These are phyloP conservation scores for Xenopus petersii DNA, from an alignment of 2,797 vertebrate genomes.

Conservation along the genomic window DNA sequence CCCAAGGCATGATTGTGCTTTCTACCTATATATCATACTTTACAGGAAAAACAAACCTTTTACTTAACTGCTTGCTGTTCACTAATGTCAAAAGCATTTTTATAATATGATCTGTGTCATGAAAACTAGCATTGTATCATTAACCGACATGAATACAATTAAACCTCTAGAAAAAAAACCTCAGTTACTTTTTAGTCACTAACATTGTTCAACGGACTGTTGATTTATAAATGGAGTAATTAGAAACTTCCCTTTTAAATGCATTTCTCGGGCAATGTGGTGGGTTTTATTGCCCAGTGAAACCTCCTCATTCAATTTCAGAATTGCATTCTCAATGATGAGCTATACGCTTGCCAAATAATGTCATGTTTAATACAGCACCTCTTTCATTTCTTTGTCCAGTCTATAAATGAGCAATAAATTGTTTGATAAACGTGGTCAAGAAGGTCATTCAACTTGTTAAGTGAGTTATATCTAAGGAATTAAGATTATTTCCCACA, in stretches of 20 bases:
- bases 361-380: conserved; percentile 80
- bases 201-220: conserved; percentile 89
- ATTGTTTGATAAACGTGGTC: conserved; percentile 74
- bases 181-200: conserved; percentile 75
- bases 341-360: conserved; percentile 74
- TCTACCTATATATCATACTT: conserved; percentile 59
- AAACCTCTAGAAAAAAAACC: not conserved
- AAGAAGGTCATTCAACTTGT: conserved; percentile 70
- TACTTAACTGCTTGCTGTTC: conserved; percentile 62
- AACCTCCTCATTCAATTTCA: conserved; percentile 94
- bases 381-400: conserved; percentile 72
- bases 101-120: not conserved
- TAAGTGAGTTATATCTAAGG: conserved; percentile 66
- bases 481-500: conserved; percentile 60
- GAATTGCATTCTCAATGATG: conserved; percentile 96
- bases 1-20: conserved; percentile 75
- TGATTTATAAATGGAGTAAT: conserved; percentile 98
- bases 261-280: conserved; percentile 74
- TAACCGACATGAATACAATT: not conserved
- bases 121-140: not conserved
- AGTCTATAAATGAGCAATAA: conserved; percentile 69
- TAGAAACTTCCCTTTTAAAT: conserved; percentile 80
- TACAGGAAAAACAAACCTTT: conserved; percentile 59
- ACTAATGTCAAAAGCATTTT: not conserved
- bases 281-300: conserved; percentile 93